These are phyloP conservation scores for Ophraella communa DNA, from an alignment of 2,888 invertebrate genomes.

Conservation along the genomic window DNA sequence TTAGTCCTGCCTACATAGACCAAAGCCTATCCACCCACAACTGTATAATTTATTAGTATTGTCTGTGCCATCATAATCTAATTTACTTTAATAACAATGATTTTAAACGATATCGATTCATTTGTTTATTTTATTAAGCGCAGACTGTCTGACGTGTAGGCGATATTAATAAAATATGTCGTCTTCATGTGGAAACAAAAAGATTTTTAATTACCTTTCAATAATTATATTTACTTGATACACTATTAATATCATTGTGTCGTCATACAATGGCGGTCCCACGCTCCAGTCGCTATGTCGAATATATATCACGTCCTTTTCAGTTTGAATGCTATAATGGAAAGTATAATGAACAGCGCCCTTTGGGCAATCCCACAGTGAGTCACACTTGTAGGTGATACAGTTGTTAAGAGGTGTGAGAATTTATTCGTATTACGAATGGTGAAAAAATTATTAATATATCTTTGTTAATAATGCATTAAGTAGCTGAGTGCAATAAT, in stretches of 20 bases:
- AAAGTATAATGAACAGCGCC: constrained; percentile 57
- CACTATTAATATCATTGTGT: constrained; percentile 43
- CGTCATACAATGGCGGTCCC: constrained; percentile 37
- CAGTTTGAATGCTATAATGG: constrained; percentile 57
- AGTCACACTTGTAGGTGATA: constrained; percentile 59
- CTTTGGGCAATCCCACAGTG: constrained; percentile 56
- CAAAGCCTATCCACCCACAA: neutral
- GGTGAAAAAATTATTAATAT: constrained; percentile 3
- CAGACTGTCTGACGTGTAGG: neutral
- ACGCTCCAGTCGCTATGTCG: constrained; percentile 29
- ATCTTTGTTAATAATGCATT: no score
- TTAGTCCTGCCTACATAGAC: neutral
- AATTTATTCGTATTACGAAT: constrained; percentile 35
- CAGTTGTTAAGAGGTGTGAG: constrained; percentile 58
- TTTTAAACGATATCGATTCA: neutral
- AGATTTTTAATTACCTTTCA: constrained; percentile 29
- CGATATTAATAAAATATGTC: constrained; percentile 22
- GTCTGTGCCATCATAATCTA: neutral
- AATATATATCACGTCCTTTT: constrained; percentile 56
- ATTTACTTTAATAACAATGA: neutral
- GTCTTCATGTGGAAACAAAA: constrained; percentile 16
- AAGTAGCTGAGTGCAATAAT: no score
- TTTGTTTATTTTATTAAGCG: neutral
- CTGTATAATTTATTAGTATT: neutral
- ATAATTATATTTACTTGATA: constrained; percentile 36